Evolutionary conservation across 2,113 vertebrate genomes (phyloP).

Genomic region (Gorilla gorilla): DNA sequence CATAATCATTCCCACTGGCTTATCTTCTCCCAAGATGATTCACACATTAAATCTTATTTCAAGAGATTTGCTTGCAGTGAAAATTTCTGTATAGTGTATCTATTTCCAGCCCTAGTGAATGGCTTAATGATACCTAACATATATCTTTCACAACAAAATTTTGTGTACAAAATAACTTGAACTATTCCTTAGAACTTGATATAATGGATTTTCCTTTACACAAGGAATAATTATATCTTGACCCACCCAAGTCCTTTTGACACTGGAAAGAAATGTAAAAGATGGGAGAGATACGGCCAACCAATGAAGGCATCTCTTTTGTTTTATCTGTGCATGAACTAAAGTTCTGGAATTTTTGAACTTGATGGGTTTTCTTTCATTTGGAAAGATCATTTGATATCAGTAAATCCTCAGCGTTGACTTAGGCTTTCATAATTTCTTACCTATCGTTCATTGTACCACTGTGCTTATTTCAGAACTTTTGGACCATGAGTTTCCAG

Average conservation of each 20-base stretch:
- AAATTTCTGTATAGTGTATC: not conserved
- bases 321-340: not conserved
- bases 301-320: not conserved
- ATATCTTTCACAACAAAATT: not conserved
- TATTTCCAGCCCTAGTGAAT: not conserved
- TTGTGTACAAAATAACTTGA: not conserved
- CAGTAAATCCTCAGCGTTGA: not conserved
- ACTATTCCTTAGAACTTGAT: not conserved
- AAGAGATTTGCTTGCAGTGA: constrained; percentile 5
- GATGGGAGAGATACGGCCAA: not conserved
- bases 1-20: not conserved
- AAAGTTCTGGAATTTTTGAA: not conserved
- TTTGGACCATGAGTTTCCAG: not conserved
- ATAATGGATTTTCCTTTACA: not conserved
- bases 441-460: not conserved
- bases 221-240: not conserved
- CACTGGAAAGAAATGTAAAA: not conserved
- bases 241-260: not conserved
- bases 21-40: not conserved
- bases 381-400: not conserved
- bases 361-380: not conserved
- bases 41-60: constrained; percentile 33
- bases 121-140: not conserved
- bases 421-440: not conserved
- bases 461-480: not conserved